Base-by-base conservation (phyloP, 1,140 invertebrate genomes). In the Drosophila novamexicana region DNA sequence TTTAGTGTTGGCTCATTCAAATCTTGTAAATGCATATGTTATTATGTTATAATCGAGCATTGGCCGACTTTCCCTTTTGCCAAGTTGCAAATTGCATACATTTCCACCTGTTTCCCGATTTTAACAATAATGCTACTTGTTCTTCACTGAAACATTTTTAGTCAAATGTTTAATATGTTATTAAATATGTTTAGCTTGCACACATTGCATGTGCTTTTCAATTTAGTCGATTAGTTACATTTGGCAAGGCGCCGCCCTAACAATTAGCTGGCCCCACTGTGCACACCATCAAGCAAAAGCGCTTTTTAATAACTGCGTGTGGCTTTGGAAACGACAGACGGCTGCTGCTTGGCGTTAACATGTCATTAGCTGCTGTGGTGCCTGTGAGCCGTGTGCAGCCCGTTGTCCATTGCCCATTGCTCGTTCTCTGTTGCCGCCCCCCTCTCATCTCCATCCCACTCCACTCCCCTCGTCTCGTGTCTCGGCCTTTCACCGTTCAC, bases 281-380 rank as follows among this genome's bases (percentile, higher is more conserved):
- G 65, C 72, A 40, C 58, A 61, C 67, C 63, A 67, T 69, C 73
- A 39, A 59, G 62, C 68, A 88, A 86, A 70, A 88, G 83, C 76
- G 76, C 63, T 83, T 86, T 86, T 86, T 88, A 86, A 86, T 86
- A 88, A 86, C 82, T 88, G 83, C 83, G 83, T 88, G 84, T 68
- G 71, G 83, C 62, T 50, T 75, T 66, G 57, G 62, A 34, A 57
- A n/a, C 34, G 32, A 67, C 65, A 37, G 29, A 37, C 50, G 72
- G 62, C 58, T 67, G 50, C 59, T 59, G 49, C 62, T 69, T 70
- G 75, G 82, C 75, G 83, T 88, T 86, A 86, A 86, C 82, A 88
- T 86, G 83, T 86, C 83, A 86, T 86, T 86, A 86, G 83, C 76
- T 82, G 79, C 58, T 73, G 77, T 58, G 67, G 10, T 44, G 58